Evolutionary conservation across 2,888 invertebrate species (phyloP), one percentile per base, ranked within the genome.

Genomic region (Amiota communis): DNA sequence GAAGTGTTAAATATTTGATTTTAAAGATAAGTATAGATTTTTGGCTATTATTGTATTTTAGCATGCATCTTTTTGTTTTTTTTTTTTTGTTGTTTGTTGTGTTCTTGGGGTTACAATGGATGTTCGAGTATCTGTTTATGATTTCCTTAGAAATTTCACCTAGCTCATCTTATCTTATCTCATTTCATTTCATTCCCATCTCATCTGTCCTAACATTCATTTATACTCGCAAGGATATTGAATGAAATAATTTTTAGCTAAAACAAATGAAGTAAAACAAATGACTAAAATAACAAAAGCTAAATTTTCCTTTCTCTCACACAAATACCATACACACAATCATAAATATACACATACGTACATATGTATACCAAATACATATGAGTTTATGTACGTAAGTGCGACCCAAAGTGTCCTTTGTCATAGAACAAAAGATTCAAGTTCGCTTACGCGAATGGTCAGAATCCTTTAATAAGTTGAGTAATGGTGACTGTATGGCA

Each of bases 381-480:
- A 23, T 36, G 6, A 56, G 74, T 15, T 11, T 6, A 10, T 9
- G 17, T 51, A n/a, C 23, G 20, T 48, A 23, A 17, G 8, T 68
- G 51, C n/a, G 20, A 36, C 17, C 59, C 59, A 59, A 36, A 36
- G 20, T 59, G 17, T 59, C 15, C 20, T 59, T 59, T 59, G 59
- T 20, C 11, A 10, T 59, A n/a, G 59, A 85, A 86, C 85, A 85
- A 87, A 86, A 87, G 87, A 86, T 77, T 87, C 87, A 85, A 86
- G 82, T 86, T 86, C 83, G 87, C 86, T 87, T 87, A 87, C 8
- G 36, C 86, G 86, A 87, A 83, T 87, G 87, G 87, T 87, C 87
- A 87, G 88, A 87, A 86, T 82, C 82, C 82, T 81, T 84, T 82
- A 81, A 83, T 81, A 86, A 86, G 84, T 78, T 81, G 83, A 79